phyloP scores from a whole-genome alignment of 2,888 invertebrate genomes.

The Endotricha flammealis region DNA sequence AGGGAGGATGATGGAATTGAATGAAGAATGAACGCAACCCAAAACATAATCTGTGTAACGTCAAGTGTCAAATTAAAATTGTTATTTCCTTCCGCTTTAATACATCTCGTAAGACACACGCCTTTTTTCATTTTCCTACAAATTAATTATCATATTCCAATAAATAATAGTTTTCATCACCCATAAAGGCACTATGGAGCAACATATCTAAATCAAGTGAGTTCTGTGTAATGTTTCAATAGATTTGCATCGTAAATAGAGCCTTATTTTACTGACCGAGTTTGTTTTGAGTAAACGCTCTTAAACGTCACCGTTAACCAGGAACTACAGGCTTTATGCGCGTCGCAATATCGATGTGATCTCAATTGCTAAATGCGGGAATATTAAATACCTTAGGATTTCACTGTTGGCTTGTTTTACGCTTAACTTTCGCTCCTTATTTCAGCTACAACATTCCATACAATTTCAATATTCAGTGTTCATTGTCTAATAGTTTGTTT shows the following conservation, averaged over 20 bases:
- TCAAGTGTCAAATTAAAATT: no score
- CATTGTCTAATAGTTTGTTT: conserved; percentile 40
- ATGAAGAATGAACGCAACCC: no score
- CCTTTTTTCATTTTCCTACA: no score
- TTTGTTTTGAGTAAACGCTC: background rate
- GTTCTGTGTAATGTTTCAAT: background rate
- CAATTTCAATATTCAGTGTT: conserved; percentile 37
- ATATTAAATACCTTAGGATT: conserved; percentile 45
- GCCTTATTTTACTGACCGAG: background rate
- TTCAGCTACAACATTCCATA: conserved; percentile 47
- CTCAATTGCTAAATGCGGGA: conserved; percentile 46
- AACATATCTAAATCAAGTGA: no score
- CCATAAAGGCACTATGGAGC: no score
- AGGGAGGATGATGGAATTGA: no score
- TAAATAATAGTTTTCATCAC: no score
- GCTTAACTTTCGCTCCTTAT: conserved; percentile 52
- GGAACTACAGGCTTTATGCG: conserved; percentile 11
- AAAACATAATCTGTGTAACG: no score
- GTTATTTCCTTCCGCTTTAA: no score
- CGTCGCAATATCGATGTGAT: conserved; percentile 26
- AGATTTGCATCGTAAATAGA: background rate
- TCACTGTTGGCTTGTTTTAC: conserved; percentile 22
- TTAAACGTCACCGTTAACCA: conserved; percentile 6
- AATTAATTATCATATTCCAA: no score
- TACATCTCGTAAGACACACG: no score